Base-by-base conservation (phyloP, 1,140 invertebrate genomes). In the Hermetia illucens region DNA sequence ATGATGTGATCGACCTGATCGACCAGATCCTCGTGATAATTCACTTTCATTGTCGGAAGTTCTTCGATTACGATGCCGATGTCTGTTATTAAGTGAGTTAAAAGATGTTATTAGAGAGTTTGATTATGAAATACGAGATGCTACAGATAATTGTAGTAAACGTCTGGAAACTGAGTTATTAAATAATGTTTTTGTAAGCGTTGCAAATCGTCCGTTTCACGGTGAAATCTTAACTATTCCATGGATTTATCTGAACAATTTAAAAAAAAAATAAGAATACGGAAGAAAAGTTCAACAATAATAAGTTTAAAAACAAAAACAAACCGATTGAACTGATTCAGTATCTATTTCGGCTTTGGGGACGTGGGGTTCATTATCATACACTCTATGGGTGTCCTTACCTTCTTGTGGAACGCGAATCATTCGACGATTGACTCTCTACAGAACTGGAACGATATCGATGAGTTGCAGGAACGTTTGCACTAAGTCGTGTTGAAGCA, bases 31-130 rank as follows among this genome's bases (percentile, higher is more conserved):
- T 37, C 82, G 73, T 0, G 84, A 89, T 33, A 87, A 61, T 59
- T 90, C 85, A 50, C 85, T 90, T 55, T 91, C 87, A 43, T 84
- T 87, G 55, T 91, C 87, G 2, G 86, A 90, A 41, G 75, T 73
- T 45, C 79, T 70, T 38, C 80, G 68, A 55, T 82, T 82, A 33
- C 80, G 74, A 51, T 83, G 79, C 44, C 77, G 75, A 53, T 82
- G 78, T 46, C 78, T 80, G 49, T 69, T 25, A 17, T 9, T 19
- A 25, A 27, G n/a, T 2, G 10, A n/a, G n/a, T n/a, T n/a, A n/a
- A n/a, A n/a, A n/a, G n/a, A n/a, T n/a, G n/a, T n/a, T n/a, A n/a
- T n/a, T n/a, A n/a, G n/a, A n/a, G n/a, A n/a, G n/a, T n/a, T n/a
- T n/a, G n/a, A n/a, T n/a, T n/a, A n/a, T n/a, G n/a, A n/a, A n/a